Evolutionary conservation across 2,888 invertebrate genomes (phyloP).

Genomic region (Drosophila neonasuta): DNA sequence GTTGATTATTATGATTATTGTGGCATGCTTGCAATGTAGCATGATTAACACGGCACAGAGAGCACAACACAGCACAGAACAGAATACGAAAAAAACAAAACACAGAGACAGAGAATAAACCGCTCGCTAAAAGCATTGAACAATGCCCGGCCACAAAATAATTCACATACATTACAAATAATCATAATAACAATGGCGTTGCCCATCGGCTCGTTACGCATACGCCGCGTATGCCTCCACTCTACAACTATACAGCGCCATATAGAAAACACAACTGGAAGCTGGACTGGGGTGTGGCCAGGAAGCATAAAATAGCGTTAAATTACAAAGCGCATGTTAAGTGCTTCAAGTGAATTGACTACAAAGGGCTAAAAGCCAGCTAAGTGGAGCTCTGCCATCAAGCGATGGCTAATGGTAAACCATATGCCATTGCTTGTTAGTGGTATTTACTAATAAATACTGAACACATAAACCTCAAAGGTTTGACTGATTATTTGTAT

Average conservation of each 20-base stretch:
- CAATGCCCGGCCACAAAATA: constrained; percentile 42
- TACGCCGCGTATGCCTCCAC: constrained; percentile 39
- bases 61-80: constrained; percentile 15
- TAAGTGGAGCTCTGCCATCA: background rate
- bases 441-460: background rate
- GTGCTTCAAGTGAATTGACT: constrained; percentile 20
- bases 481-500: background rate
- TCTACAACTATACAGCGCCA: background rate
- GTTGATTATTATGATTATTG: constrained; percentile 67
- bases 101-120: constrained; percentile 49
- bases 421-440: background rate
- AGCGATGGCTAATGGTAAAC: background rate
- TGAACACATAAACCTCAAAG: background rate
- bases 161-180: constrained; percentile 63
- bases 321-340: constrained; percentile 46
- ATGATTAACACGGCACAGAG: constrained; percentile 62
- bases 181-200: constrained; percentile 64
- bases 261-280: constrained; percentile 22
- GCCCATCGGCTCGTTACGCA: constrained; percentile 44
- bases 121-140: constrained; percentile 63
- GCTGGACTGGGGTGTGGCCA: constrained; percentile 46
- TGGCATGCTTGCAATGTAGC: constrained; percentile 65
- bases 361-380: constrained; percentile 1
- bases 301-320: constrained; percentile 53
- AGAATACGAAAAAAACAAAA: constrained; percentile 13